These are phyloP conservation scores for Sabellastarte sp. DNA, from an alignment of 2,888 invertebrate species.

Conservation along the genomic window DNA sequence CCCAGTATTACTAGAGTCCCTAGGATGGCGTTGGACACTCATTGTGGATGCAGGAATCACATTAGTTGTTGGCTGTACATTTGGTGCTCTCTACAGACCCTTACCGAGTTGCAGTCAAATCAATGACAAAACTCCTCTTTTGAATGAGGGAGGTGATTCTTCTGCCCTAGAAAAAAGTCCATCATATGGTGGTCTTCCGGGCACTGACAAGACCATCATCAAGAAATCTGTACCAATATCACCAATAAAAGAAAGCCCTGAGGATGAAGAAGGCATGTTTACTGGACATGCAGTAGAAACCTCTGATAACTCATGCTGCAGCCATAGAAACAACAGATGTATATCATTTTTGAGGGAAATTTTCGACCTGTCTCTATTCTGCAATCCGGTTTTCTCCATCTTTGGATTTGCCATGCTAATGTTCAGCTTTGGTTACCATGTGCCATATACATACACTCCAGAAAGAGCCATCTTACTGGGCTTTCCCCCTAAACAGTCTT, in stretches of 20 bases:
- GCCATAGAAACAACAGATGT: background rate
- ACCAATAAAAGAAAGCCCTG: background rate
- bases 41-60: slow-evolving; percentile 5
- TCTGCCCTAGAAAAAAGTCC: background rate
- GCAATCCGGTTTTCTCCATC: slow-evolving; percentile 16
- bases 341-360: background rate
- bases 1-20: slow-evolving; percentile 5
- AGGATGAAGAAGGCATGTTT: background rate
- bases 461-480: slow-evolving; percentile 18
- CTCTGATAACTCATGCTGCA: background rate
- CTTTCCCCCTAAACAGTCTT: slow-evolving; percentile 5
- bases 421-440: slow-evolving; percentile 28
- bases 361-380: background rate
- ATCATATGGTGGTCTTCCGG: background rate
- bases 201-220: background rate
- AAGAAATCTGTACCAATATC: background rate
- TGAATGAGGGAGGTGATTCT: background rate
- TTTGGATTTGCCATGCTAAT: slow-evolving; percentile 13
- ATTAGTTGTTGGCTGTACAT: slow-evolving; percentile 6
- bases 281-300: background rate
- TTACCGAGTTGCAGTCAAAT: no score
- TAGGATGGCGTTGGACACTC: slow-evolving; percentile 19
- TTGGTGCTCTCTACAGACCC: slow-evolving; percentile 15
- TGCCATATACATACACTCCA: slow-evolving; percentile 25
- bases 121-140: background rate